Percentiles rank a stretch among this genome's conserved stretches.
Evolutionary conservation across 2,888 invertebrate species (phyloP).

Genomic region (Melinaea marsaeus): DNA sequence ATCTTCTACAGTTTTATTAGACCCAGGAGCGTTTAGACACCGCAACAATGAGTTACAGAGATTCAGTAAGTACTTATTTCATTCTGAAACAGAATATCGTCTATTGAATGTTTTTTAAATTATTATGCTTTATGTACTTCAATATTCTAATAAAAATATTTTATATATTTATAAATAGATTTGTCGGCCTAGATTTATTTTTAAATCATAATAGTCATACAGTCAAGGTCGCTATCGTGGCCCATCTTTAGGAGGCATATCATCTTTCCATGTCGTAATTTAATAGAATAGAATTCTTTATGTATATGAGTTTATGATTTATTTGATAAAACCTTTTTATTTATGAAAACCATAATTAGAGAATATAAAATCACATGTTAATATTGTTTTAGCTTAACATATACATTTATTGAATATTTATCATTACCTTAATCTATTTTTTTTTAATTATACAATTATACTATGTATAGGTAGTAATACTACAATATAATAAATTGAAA

Average conservation of each 20-base stretch:
- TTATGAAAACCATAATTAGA: too few relatives aligned
- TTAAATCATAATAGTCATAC: conserved; percentile 51
- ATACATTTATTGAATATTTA: too few relatives aligned
- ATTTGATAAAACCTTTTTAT: too few relatives aligned
- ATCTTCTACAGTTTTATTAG: conserved; percentile 1
- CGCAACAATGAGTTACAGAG: conserved; percentile 63
- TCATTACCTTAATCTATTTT: too few relatives aligned
- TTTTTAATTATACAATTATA: too few relatives aligned
- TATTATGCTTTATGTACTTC: not conserved
- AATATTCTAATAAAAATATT: not conserved
- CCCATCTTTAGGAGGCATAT: conserved; percentile 45
- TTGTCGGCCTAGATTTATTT: conserved; percentile 52
- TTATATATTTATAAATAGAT: conserved; percentile 38
- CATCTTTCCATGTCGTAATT: conserved; percentile 45
- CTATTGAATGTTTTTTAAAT: not conserved
- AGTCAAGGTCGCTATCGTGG: conserved; percentile 53
- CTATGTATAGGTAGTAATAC: too few relatives aligned
- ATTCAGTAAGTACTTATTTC: conserved; percentile 52
- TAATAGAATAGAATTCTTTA: conserved; percentile 16
- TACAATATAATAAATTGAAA: too few relatives aligned
- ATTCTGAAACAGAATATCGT: conserved; percentile 1
- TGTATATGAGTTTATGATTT: not conserved
- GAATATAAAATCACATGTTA: too few relatives aligned
- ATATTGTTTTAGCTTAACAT: too few relatives aligned
- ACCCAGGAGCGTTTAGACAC: conserved; percentile 1